A percentile compares a stretch with the other conserved stretches of the same genome.
phyloP scores from a whole-genome alignment of 1,140 invertebrate species.

The Bombus affinis region DNA sequence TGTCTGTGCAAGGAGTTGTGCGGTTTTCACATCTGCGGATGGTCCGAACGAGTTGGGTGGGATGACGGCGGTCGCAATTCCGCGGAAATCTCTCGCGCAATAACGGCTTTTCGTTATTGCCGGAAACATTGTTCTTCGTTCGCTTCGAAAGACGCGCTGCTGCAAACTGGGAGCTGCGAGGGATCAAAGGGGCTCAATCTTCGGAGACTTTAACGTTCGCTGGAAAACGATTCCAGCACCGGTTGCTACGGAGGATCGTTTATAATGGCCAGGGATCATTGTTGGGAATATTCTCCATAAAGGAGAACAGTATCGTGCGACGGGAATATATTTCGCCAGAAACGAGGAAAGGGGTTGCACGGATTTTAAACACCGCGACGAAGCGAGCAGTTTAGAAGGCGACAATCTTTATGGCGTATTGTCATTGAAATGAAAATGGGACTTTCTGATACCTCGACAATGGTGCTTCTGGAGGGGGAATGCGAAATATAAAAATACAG shows the following conservation, averaged over 20 bases:
- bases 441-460: not conserved
- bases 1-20: no score
- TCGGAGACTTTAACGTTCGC: conserved; percentile 41
- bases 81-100: conserved; percentile 39
- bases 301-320: conserved; percentile 34
- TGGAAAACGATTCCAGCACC: conserved; percentile 9
- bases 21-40: not conserved
- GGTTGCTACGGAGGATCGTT: conserved; percentile 24
- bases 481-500: no score
- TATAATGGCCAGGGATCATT: conserved; percentile 47
- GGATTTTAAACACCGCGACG: not conserved
- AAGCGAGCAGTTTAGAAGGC: not conserved
- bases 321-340: conserved; percentile 19
- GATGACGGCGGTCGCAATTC: conserved; percentile 14
- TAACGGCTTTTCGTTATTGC: conserved; percentile 35
- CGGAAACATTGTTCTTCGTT: conserved; percentile 44
- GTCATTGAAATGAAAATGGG: not conserved
- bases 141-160: not conserved
- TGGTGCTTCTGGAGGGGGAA: no score
- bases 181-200: conserved; percentile 45
- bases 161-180: not conserved
- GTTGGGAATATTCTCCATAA: conserved; percentile 34
- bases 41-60: not conserved
- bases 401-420: conserved; percentile 9
- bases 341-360: not conserved